These are phyloP conservation scores for Montipora foliosa DNA, from an alignment of 64 coral and sea anemone genomes.

Conservation along the genomic window DNA sequence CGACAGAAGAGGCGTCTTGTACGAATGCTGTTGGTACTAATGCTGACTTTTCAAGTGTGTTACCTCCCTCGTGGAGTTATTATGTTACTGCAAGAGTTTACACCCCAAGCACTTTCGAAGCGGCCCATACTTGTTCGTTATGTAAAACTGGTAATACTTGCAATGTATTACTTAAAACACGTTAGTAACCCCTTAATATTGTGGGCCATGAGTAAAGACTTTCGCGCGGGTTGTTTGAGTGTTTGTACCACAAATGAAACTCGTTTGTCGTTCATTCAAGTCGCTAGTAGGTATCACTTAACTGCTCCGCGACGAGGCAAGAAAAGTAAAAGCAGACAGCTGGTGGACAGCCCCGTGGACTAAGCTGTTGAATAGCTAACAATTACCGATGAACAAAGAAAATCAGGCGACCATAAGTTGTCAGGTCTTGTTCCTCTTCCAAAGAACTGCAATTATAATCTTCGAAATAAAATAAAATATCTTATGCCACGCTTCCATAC, in stretches of 20 bases:
- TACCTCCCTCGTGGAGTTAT: constrained; percentile 78
- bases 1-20: constrained; percentile 60
- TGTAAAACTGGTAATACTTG: constrained; percentile 59
- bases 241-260: neutral
- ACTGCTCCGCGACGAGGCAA: neutral
- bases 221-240: constrained; percentile 48
- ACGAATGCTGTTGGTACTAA: constrained; percentile 69
- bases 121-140: constrained; percentile 6
- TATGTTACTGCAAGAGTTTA: constrained; percentile 62
- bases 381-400: neutral
- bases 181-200: constrained; percentile 82
- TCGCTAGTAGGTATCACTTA: neutral
- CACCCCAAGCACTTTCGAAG: neutral
- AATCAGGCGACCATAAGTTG: no score
- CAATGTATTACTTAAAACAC: constrained; percentile 88
- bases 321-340: neutral
- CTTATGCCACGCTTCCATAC: no score
- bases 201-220: constrained; percentile 86
- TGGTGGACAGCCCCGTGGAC: neutral
- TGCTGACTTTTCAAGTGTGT: constrained; percentile 81
- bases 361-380: neutral
- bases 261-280: neutral
- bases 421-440: no score
- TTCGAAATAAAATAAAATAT: no score
- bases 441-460: no score